Evolutionary conservation across 2,888 invertebrate species (phyloP), one percentile per base, ranked within the genome.

Genomic region (Cacoxenus indagator): DNA sequence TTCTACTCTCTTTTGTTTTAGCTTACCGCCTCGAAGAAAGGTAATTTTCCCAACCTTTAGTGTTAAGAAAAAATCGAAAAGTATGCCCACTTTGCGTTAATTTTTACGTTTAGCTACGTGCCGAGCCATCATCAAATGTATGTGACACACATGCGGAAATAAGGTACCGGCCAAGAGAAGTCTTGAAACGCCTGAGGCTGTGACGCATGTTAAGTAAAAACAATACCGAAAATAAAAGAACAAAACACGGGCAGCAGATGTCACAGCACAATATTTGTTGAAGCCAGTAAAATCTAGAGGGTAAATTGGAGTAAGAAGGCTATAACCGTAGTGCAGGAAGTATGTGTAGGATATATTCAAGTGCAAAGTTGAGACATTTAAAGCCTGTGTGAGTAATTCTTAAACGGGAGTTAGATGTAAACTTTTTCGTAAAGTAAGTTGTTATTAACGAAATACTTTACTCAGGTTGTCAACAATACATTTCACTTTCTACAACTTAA

Each of bases 61-160:
- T 48, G 19, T 8, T 19, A 17, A 48, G 11, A 19, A 48, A 48
- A 48, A 19, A 48, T 17, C n/a, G 24, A 55, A 14, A 46, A 46
- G 55, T 37, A 19, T 43, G 61, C 45, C 61, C 29, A 61, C 43
- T 68, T 71, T 71, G 22, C 31, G 64, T 65, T 72, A 67, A 74
- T 72, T 72, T 67, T 72, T 68, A 68, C 65, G 65, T 64, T 61
- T 37, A 43, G 61, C 22, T 61, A 61, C 61, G 61, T 61, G 61
- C 43, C 37, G 43, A n/a, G 43, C 11, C 22, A 17, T 46, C 29
- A 19, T 17, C 61, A 61, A 43, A 61, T 43, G 83, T 78, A 82
- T 86, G 85, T 86, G 86, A 85, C 82, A 82, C 76, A 78, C 78
- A 83, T 83, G 78, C 73, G 70, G 73, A 79, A 77, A 74, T 26